Base-by-base conservation (phyloP, 2,888 invertebrate genomes). In the Synergus laeviventris region DNA sequence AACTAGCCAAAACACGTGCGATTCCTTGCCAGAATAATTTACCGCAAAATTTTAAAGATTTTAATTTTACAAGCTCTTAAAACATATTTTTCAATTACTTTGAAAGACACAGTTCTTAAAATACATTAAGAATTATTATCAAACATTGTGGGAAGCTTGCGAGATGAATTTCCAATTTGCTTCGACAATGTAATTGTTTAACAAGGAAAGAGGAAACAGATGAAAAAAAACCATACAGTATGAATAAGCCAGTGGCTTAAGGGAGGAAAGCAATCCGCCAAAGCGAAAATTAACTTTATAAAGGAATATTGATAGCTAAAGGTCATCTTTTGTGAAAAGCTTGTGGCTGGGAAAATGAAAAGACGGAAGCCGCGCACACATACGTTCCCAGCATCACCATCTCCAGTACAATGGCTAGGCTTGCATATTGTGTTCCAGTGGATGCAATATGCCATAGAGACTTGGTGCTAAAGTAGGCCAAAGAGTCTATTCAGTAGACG, bases 381-480 rank as follows among this genome's bases (percentile, higher is more conserved):
- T 66, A 75, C 78, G 78, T 82, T 82, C 81, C 75, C 78, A 80
- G 81, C 82, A 84, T 64, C 21, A 54, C 38, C 77, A 70, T 75
- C 79, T 83, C 83, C 80, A 76, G 78, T 79, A 83, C 84, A 85
- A 85, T 84, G 82, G 81, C 79, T 74, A 81, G 82, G 81, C 82
- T 80, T 81, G 80, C 78, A 85, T 84, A 84, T 84, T 83, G 82
- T 84, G 83, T 81, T 81, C 84, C 81, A 79, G 81, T 84, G 84
- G 82, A 85, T 85, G 84, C 84, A 83, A 85, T 85, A 84, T 84
- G 81, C 82, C 81, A 49, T 70, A 45, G 14, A 66, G 66, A 78
- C 76, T 73, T 76, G 73, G 60, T 78, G 76, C 74, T 74, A 78
- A 79, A 79, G 54, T 79, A 83, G 85, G 84, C 75, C 85, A 85